A percentile compares a stretch with the other conserved stretches of the same genome.
phyloP scores from a whole-genome alignment of 2,797 vertebrate genomes.

The Vireo griseus region DNA sequence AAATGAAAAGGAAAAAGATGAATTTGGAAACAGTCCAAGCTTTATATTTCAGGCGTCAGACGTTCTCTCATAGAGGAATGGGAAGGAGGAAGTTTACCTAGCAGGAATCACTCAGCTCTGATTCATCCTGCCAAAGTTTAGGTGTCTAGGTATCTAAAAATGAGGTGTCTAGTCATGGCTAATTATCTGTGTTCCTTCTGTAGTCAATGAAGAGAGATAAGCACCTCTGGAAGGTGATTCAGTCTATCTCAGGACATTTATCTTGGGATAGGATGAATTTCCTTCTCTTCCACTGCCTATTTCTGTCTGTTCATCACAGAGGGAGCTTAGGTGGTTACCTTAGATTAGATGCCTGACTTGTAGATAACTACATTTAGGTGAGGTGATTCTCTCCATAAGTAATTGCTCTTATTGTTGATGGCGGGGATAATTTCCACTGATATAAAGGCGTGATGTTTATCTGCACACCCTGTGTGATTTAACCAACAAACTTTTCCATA shows the following conservation, averaged over 20 bases:
- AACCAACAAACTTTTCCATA: neutral
- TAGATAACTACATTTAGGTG: conserved; percentile 7
- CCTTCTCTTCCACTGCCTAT: neutral
- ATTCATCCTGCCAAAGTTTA: conserved; percentile 15
- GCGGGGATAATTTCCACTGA: neutral
- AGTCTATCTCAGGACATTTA: conserved; percentile 16
- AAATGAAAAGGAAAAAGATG: neutral
- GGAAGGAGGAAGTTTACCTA: conserved; percentile 1
- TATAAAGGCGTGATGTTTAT: neutral
- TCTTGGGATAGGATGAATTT: neutral
- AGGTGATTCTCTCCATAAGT: neutral
- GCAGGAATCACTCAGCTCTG: neutral
- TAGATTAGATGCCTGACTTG: conserved; percentile 17
- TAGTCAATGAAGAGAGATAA: conserved; percentile 17
- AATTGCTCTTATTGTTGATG: conserved; percentile 32
- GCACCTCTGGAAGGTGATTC: conserved; percentile 1
- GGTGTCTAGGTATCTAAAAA: conserved; percentile 13
- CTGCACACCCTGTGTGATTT: neutral
- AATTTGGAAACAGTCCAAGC: neutral
- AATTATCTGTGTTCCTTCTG: conserved; percentile 16
- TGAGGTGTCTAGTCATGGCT: conserved; percentile 31
- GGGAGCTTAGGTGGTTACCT: neutral
- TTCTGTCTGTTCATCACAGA: neutral
- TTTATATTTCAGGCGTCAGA: neutral
- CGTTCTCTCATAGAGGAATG: neutral